phyloP scores from a whole-genome alignment of 2,113 vertebrate genomes.

The Ia io region DNA sequence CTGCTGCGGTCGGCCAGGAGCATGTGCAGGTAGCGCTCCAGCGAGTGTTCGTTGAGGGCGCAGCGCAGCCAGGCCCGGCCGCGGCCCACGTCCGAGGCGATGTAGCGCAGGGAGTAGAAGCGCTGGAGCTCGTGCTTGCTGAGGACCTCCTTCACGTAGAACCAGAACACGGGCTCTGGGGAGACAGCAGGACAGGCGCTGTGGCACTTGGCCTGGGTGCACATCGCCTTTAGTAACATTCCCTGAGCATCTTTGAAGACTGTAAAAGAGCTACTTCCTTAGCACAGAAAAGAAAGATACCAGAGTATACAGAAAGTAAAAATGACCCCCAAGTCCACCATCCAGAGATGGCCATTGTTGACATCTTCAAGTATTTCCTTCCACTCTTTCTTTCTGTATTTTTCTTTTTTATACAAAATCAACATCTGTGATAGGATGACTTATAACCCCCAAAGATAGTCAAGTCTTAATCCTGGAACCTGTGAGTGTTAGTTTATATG shows the following conservation, averaged over 20 bases:
- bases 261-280: background rate
- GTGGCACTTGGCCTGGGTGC: accelerated
- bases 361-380: background rate
- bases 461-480: background rate
- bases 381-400: background rate
- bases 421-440: background rate
- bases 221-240: accelerated
- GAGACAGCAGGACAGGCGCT: background rate
- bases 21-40: conserved; percentile 94
- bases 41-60: conserved; percentile 95
- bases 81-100: conserved; percentile 90
- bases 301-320: background rate
- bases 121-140: conserved; percentile 95
- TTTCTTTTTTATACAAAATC: background rate
- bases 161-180: conserved; percentile 95
- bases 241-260: background rate
- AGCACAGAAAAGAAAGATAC: background rate
- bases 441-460: background rate
- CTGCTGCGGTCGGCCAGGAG: conserved; percentile 90
- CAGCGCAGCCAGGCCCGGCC: conserved; percentile 98
- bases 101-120: conserved; percentile 92
- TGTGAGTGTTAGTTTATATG: background rate
- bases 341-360: background rate
- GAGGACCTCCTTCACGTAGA: conserved; percentile 95
- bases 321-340: background rate